phyloP scores from a whole-genome alignment of 2,113 vertebrate species.

The Podiceps cristatus region DNA sequence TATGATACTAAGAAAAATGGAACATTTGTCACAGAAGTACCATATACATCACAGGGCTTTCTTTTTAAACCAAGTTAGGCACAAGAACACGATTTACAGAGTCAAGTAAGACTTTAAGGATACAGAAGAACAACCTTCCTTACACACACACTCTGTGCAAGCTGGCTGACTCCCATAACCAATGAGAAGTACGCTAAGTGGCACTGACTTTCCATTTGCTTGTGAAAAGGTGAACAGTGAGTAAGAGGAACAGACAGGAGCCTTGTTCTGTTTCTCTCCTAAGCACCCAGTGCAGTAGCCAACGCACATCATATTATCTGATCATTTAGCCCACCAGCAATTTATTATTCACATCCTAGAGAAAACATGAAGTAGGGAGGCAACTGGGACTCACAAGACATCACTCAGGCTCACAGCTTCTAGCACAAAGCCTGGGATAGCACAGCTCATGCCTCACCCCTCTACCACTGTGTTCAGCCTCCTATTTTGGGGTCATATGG shows the following conservation, averaged over 20 bases:
- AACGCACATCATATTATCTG: fast-evolving
- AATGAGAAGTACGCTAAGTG: background rate
- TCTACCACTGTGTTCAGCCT: background rate
- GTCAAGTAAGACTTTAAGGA: background rate
- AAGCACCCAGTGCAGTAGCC: background rate
- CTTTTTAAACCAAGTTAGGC: slow-evolving; percentile 7
- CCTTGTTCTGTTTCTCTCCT: background rate
- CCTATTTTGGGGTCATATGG: background rate
- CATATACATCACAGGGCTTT: background rate
- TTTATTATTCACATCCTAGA: fast-evolving
- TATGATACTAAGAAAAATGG: background rate
- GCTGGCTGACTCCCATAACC: background rate
- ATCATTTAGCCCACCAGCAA: background rate
- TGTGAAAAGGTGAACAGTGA: background rate
- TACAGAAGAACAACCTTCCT: background rate
- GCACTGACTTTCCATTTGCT: background rate
- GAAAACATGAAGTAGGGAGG: background rate
- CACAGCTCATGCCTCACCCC: background rate
- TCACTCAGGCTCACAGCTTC: background rate
- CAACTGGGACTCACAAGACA: background rate
- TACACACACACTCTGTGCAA: background rate
- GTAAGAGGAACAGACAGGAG: background rate
- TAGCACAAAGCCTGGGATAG: background rate
- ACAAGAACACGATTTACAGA: background rate
- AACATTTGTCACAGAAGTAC: background rate